Percentiles rank a stretch among this genome's conserved stretches.
phyloP scores from a whole-genome alignment of 1,140 invertebrate species.

The Bombus superbus region DNA sequence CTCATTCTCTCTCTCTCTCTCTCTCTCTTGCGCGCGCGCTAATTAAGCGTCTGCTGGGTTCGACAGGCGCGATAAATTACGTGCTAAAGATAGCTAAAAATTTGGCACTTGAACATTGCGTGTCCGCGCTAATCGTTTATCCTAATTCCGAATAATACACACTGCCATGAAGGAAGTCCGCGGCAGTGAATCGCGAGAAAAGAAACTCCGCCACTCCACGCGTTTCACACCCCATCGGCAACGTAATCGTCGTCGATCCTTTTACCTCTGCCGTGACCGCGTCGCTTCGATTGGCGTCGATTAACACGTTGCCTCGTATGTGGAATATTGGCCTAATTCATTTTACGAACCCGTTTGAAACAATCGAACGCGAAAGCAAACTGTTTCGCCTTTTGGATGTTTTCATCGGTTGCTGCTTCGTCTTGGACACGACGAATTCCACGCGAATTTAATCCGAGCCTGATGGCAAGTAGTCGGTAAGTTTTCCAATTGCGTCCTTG shows the following conservation, averaged over 20 bases:
- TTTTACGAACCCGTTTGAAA: too few species aligned
- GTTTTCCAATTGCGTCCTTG: too few species aligned
- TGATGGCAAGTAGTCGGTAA: too few species aligned
- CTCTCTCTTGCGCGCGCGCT: background rate
- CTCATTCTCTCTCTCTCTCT: background rate
- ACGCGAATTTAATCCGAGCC: too few species aligned
- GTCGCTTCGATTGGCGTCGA: background rate
- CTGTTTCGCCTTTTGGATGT: too few species aligned
- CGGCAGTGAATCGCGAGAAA: conserved; percentile 48
- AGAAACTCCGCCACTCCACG: conserved; percentile 1
- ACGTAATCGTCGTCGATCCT: background rate
- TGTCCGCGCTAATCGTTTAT: conserved; percentile 72
- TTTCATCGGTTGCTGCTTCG: too few species aligned
- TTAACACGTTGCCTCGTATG: background rate
- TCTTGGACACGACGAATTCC: too few species aligned
- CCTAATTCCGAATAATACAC: conserved; percentile 55
- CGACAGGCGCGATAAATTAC: conserved; percentile 52
- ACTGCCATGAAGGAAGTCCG: conserved; percentile 34
- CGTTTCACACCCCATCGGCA: background rate
- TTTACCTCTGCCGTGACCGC: background rate
- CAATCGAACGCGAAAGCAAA: too few species aligned
- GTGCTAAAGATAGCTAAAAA: conserved; percentile 75
- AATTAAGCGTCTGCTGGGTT: conserved; percentile 49
- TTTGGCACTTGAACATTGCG: conserved; percentile 78
- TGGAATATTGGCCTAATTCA: too few species aligned